phyloP scores from a whole-genome alignment of 1,140 invertebrate genomes.

The Araneus ventricosus region DNA sequence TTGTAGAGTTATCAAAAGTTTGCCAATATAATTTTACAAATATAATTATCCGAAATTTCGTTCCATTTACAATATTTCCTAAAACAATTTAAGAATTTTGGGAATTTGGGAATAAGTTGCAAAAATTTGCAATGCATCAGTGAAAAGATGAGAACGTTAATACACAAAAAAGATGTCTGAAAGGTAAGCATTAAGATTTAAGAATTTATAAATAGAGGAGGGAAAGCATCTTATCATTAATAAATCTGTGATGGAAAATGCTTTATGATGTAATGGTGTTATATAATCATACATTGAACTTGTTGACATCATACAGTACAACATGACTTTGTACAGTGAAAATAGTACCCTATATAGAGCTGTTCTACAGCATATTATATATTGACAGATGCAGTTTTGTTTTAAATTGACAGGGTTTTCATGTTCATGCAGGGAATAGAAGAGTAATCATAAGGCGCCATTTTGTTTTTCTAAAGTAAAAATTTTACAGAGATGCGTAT shows the following conservation, averaged over 20 bases:
- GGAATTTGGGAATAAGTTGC: neutral
- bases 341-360: slow-evolving; percentile 55
- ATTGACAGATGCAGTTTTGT: slow-evolving; percentile 55
- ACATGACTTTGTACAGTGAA: slow-evolving; percentile 74
- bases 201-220: neutral
- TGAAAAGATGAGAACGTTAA: slow-evolving; percentile 4
- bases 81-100: neutral
- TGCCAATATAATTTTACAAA: slow-evolving; percentile 17
- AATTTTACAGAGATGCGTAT: slow-evolving; percentile 27
- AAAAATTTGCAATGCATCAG: slow-evolving; percentile 14
- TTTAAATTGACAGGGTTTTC: slow-evolving; percentile 10
- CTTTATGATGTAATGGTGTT: slow-evolving; percentile 50
- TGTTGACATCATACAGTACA: slow-evolving; percentile 64
- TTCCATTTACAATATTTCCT: neutral
- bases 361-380: slow-evolving; percentile 71
- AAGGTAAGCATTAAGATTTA: slow-evolving; percentile 9
- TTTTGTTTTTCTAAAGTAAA: slow-evolving; percentile 38
- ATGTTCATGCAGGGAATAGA: slow-evolving; percentile 41
- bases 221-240: slow-evolving; percentile 36
- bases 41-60: neutral
- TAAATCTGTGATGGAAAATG: slow-evolving; percentile 58
- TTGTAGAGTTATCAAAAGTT: neutral
- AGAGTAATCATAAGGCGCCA: neutral
- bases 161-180: slow-evolving; percentile 25
- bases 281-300: slow-evolving; percentile 39